phyloP scores from a whole-genome alignment of 2,113 vertebrate genomes.

The Tyto alba region DNA sequence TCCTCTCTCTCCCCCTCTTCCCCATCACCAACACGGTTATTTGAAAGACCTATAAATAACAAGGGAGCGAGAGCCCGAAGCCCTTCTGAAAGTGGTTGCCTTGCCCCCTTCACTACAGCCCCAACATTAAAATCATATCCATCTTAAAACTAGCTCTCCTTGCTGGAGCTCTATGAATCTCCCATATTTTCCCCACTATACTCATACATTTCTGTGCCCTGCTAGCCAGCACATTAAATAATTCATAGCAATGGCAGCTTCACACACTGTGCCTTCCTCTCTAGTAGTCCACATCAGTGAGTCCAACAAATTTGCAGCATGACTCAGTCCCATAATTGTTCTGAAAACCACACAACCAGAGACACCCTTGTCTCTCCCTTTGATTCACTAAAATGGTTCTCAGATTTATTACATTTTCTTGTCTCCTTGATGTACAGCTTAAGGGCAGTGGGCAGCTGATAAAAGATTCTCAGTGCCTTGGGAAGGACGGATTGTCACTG shows the following conservation, averaged over 20 bases:
- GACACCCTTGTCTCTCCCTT: constrained; percentile 34
- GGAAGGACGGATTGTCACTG: constrained; percentile 37
- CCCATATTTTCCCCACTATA: not conserved
- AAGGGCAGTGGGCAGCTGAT: constrained; percentile 45
- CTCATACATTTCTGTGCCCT: not conserved
- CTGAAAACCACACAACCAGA: constrained; percentile 39
- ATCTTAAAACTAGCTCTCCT: not conserved
- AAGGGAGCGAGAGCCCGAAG: not conserved
- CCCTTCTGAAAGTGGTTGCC: not conserved
- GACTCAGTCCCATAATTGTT: constrained; percentile 54
- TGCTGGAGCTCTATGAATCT: not conserved
- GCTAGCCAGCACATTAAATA: not conserved
- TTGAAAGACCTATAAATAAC: not conserved
- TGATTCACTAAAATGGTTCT: constrained; percentile 63
- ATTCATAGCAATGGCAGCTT: not conserved
- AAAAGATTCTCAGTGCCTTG: constrained; percentile 53
- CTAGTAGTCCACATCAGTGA: not conserved
- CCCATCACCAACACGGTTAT: not conserved
- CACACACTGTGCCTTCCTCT: not conserved
- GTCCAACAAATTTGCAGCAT: constrained; percentile 26
- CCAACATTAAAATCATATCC: not conserved
- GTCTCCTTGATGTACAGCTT: constrained; percentile 55
- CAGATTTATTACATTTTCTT: constrained; percentile 56
- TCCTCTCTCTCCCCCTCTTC: not conserved
- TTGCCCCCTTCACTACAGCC: not conserved